Conservation (phyloP, 1,140 invertebrate species). For the Orchestia grillus region DNA sequence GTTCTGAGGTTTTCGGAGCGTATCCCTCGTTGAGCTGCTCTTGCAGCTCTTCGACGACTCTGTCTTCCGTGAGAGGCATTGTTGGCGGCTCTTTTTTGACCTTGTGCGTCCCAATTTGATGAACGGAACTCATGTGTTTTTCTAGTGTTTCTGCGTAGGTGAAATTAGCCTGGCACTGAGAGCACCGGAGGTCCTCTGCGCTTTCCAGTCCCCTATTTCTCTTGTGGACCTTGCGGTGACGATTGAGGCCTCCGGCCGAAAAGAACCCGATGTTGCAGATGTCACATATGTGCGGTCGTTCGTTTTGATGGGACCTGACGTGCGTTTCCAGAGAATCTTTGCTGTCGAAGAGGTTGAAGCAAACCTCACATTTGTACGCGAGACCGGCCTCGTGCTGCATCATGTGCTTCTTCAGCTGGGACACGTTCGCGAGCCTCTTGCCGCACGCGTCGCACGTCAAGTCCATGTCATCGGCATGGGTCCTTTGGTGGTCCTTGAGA, state of each 20-base stretch:
- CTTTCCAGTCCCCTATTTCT: constrained; percentile 57
- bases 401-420: constrained; percentile 67
- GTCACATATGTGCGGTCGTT: constrained; percentile 72
- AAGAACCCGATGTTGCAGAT: constrained; percentile 70
- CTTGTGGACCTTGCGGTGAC: constrained; percentile 67
- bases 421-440: constrained; percentile 61
- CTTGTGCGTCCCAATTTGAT: constrained; percentile 57
- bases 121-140: constrained; percentile 64
- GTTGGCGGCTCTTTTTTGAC: constrained; percentile 58
- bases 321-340: constrained; percentile 69
- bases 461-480: constrained; percentile 62
- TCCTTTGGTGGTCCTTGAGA: constrained; percentile 61
- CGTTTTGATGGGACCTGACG: constrained; percentile 71
- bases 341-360: constrained; percentile 72
- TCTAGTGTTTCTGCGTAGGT: constrained; percentile 62
- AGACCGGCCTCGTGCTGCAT: constrained; percentile 96
- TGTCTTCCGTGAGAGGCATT: constrained; percentile 57
- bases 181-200: constrained; percentile 60
- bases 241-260: constrained; percentile 65
- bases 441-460: constrained; percentile 63
- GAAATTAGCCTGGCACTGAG: constrained; percentile 66
- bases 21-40: constrained; percentile 67
- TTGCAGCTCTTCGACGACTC: constrained; percentile 65
- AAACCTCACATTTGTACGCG: constrained; percentile 96
- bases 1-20: constrained; percentile 66